Percentiles rank a stretch among this genome's conserved stretches.
Conservation (phyloP, 2,113 vertebrate species). For the Neogale vison region DNA sequence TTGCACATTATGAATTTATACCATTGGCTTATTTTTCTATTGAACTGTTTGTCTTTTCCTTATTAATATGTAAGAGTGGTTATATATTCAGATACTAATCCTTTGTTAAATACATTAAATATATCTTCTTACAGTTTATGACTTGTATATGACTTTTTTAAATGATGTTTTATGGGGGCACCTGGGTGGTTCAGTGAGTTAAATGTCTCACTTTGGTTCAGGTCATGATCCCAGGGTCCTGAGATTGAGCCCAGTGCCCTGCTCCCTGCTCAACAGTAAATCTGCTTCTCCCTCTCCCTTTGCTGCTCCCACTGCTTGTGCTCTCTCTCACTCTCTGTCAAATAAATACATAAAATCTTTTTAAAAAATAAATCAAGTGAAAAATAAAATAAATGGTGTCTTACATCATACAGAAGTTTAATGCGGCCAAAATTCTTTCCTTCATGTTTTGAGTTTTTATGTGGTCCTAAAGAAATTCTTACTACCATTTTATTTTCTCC, state of each 20-base stretch:
- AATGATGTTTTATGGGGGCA: neutral
- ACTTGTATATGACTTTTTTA: neutral
- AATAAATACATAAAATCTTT: neutral
- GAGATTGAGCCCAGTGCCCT: neutral
- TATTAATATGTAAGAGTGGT: neutral
- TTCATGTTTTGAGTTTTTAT: neutral
- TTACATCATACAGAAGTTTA: neutral
- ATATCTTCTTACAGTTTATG: neutral
- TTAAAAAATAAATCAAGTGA: neutral
- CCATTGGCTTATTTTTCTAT: neutral
- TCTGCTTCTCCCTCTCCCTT: neutral
- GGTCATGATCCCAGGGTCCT: neutral
- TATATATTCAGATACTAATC: neutral
- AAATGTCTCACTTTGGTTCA: neutral
- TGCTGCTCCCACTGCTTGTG: neutral
- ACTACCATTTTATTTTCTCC: neutral
- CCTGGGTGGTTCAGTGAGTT: neutral
- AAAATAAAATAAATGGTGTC: neutral
- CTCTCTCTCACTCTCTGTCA: neutral
- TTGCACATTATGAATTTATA: neutral
- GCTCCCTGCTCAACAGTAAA: neutral
- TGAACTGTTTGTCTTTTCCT: neutral
- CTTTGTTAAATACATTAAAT: neutral
- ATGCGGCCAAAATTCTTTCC: neutral
- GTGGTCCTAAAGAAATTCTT: conserved; percentile 28